A percentile compares a stretch with the other conserved stretches of the same genome.
These are phyloP conservation scores for Eupleurogrammus muticus DNA, from an alignment of 2,797 vertebrate genomes.

Conservation along the genomic window DNA sequence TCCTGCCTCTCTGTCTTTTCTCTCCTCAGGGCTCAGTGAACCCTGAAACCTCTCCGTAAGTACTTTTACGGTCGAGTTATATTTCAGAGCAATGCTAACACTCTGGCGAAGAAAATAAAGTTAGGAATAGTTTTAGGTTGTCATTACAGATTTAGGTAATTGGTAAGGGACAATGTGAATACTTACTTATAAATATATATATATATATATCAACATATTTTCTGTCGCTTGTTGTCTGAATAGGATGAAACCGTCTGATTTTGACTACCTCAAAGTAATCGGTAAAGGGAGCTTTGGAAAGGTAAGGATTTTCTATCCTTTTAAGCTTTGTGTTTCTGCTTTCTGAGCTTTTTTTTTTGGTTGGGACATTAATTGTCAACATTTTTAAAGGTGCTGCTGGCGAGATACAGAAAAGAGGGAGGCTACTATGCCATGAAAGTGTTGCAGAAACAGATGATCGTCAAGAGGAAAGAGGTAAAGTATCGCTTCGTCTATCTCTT, in stretches of 20 bases:
- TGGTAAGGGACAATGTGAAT: background rate
- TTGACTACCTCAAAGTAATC: slow-evolving; percentile 86
- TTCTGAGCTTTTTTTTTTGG: background rate
- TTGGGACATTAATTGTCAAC: background rate
- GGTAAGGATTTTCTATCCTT: slow-evolving; percentile 57
- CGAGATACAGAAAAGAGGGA: slow-evolving; percentile 77
- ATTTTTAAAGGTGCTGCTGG: slow-evolving; percentile 81
- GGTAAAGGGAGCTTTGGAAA: slow-evolving; percentile 87
- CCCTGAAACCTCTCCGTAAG: slow-evolving; percentile 70
- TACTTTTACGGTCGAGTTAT: slow-evolving; percentile 1
- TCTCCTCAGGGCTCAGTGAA: slow-evolving; percentile 53
- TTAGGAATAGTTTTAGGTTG: background rate
- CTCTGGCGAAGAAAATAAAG: background rate
- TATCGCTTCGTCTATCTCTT: background rate
- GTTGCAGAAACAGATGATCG: slow-evolving; percentile 81
- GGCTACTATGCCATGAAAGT: slow-evolving; percentile 84
- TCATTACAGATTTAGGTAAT: background rate
- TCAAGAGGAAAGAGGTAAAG: slow-evolving; percentile 81
- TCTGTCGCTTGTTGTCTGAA: slow-evolving; percentile 3
- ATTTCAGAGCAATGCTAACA: background rate
- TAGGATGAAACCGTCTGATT: slow-evolving; percentile 84
- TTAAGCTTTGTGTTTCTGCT: background rate
- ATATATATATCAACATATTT: background rate
- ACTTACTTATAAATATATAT: background rate
- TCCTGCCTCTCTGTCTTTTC: slow-evolving; percentile 26